Percentiles rank a stretch among this genome's conserved stretches.
Evolutionary conservation across 2,113 vertebrate species (phyloP).

Genomic region (Irena cyanogastra): DNA sequence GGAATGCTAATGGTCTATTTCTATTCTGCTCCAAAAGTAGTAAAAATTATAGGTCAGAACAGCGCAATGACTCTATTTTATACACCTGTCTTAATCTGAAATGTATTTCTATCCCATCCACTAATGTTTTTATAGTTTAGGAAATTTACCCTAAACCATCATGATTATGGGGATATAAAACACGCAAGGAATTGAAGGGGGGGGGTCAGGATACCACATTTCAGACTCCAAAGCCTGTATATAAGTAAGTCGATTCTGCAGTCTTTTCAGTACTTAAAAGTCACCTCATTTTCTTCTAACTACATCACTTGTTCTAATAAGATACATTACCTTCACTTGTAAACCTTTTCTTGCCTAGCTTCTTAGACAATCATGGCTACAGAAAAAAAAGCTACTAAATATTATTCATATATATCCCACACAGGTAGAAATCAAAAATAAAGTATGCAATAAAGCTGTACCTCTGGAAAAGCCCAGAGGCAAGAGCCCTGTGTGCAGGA

Average conservation of each 20-base stretch:
- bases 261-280: not conserved
- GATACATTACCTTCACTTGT: not conserved
- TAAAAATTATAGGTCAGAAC: not conserved
- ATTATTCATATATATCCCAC: not conserved
- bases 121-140: not conserved
- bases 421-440: not conserved
- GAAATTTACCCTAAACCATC: not conserved
- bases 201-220: not conserved
- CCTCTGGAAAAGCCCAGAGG: not conserved
- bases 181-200: not conserved
- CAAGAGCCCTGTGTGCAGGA: not conserved
- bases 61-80: not conserved
- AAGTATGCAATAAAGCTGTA: not conserved
- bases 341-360: not conserved
- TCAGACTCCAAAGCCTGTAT: not conserved
- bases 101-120: not conserved
- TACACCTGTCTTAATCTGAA: not conserved
- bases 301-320: not conserved
- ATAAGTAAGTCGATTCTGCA: not conserved
- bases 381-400: not conserved
- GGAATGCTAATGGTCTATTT: not conserved
- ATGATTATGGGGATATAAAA: not conserved
- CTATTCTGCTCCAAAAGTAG: not conserved
- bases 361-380: not conserved
- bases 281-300: not conserved